Base-by-base conservation (phyloP, 2,797 vertebrate genomes). In the Peromyscus attwateri region DNA sequence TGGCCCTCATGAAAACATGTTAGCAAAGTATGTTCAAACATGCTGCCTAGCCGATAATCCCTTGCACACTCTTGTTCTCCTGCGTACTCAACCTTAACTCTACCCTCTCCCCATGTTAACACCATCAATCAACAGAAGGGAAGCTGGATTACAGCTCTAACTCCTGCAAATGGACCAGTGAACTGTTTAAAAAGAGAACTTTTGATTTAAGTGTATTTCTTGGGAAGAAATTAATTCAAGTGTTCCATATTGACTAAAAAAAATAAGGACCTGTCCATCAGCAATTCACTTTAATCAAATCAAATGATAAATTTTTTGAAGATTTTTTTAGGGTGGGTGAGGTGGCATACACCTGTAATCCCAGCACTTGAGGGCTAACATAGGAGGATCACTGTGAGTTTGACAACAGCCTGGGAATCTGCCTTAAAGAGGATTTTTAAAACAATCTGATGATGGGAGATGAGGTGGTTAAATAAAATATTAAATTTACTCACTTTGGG, bases 141-240 rank as follows among this genome's bases (percentile, higher is more conserved):
- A 60, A 92, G 40, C 6, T 57, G 8, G 25, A 87, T 80, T 90
- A 80, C 0, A 49, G 57, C 70, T 46, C 1, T 52, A 87, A 23
- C 88, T 91, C 68, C 73, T 94, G 64, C 70, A 96, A 91, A 34
- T 52, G 49, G 40, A 68, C 37, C 55, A 91, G 19, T 95, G 62
- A 94, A 37, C 25, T 91, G 92, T 60, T 77, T 93, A 92, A 92
- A 97, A 81, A 3, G n/a, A 71, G 71, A 89, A 75, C 37, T 82
- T 94, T 6, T 82, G 19, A 8, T 37, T 13, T 43, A 91, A 89
- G 73, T 46, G 71, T 37, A 91, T 46, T 91, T 70, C 25, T 70
- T 49, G 16, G 71, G 43, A 96, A 70, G 23, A 94, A 91, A 87
- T 87, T 31, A 82, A 93, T 73, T 85, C 80, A 93, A 91, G 19